Percentiles rank a stretch among this genome's conserved stretches.
Conservation (phyloP, 2,797 vertebrate species). For the Squalus acanthias region DNA sequence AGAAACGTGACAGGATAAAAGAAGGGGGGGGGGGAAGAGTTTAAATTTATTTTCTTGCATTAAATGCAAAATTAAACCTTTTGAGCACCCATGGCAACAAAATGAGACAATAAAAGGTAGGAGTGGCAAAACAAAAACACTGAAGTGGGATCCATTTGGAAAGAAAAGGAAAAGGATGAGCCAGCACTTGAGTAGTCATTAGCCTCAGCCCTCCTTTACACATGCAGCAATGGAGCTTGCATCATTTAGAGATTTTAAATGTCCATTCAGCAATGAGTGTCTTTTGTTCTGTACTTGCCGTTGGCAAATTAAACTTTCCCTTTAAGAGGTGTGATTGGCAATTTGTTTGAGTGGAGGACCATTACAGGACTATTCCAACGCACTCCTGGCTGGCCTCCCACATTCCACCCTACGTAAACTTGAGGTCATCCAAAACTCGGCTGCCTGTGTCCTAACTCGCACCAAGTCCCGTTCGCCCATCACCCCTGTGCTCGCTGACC, state of each 20-base stretch:
- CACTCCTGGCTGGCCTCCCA: too few relatives aligned
- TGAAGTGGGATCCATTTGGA: constrained; percentile 40
- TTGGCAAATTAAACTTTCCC: background rate
- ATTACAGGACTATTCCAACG: background rate
- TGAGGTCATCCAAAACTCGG: too few relatives aligned
- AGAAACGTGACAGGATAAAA: background rate
- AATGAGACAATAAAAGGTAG: fast-evolving
- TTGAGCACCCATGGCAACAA: background rate
- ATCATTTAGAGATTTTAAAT: constrained; percentile 45
- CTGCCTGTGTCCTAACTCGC: too few relatives aligned
- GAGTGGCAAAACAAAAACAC: background rate
- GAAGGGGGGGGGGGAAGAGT: background rate
- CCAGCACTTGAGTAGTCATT: constrained; percentile 42
- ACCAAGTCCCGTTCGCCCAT: too few relatives aligned
- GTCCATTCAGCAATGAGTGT: constrained; percentile 26
- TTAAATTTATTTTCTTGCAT: constrained; percentile 30
- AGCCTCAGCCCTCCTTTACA: constrained; percentile 40
- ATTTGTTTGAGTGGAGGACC: background rate
- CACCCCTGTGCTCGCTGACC: too few relatives aligned
- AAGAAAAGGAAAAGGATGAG: constrained; percentile 44
- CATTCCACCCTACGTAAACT: too few relatives aligned
- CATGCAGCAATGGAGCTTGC: constrained; percentile 51
- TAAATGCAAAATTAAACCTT: constrained; percentile 18
- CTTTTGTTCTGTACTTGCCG: constrained; percentile 57
- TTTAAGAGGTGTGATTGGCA: background rate